These are phyloP conservation scores for Pyrgilauda ruficollis DNA, from an alignment of 2,113 vertebrate genomes.

Conservation along the genomic window DNA sequence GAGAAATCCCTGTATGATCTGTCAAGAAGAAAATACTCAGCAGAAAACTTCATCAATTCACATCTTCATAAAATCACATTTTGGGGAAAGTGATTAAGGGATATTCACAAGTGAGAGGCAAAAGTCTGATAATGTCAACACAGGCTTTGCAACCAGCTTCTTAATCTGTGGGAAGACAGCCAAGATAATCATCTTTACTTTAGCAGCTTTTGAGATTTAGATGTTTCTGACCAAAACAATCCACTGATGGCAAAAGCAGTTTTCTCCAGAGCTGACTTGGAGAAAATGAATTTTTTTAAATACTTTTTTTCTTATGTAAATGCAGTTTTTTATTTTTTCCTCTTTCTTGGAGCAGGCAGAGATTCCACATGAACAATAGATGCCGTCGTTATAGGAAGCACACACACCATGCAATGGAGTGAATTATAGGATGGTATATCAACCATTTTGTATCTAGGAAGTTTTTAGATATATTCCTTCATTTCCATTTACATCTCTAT, in stretches of 20 bases:
- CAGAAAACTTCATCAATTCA: background rate
- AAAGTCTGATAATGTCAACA: background rate
- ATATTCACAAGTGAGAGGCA: background rate
- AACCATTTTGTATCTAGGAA: background rate
- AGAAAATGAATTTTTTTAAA: background rate
- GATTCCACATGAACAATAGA: background rate
- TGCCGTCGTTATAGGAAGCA: background rate
- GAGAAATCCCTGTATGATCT: background rate
- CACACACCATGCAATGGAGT: background rate
- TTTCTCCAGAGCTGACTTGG: background rate
- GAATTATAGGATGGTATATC: background rate
- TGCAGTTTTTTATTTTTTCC: background rate
- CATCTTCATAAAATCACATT: background rate
- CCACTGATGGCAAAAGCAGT: background rate
- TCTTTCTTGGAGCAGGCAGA: background rate
- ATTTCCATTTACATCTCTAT: background rate
- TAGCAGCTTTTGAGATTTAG: background rate
- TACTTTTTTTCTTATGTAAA: background rate
- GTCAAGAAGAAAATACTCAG: background rate
- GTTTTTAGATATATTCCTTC: background rate
- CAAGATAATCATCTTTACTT: background rate
- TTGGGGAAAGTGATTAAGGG: background rate
- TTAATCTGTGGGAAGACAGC: background rate
- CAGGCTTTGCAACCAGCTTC: background rate
- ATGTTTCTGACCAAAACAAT: background rate